These are phyloP conservation scores for Ailurus styani DNA, from an alignment of 2,113 vertebrate genomes.

Conservation along the genomic window DNA sequence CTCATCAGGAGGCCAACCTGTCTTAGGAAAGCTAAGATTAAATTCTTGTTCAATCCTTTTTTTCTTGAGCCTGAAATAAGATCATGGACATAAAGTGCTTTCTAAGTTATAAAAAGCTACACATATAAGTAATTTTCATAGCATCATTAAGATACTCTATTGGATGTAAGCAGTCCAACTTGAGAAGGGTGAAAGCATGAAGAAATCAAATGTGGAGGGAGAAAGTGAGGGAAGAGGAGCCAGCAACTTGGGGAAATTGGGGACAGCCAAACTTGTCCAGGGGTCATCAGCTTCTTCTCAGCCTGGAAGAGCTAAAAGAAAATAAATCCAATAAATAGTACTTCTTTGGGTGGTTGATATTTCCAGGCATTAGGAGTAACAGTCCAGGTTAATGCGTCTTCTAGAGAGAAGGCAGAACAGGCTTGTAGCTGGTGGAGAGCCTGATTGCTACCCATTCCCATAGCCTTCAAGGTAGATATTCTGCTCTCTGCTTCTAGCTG, in stretches of 20 bases:
- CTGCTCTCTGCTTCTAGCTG: not conserved
- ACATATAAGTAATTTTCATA: not conserved
- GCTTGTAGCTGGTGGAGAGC: not conserved
- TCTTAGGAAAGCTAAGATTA: not conserved
- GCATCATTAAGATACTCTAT: not conserved
- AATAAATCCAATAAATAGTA: not conserved
- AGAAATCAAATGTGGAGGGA: not conserved
- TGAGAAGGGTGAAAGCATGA: not conserved
- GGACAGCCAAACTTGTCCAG: not conserved
- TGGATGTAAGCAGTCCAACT: not conserved
- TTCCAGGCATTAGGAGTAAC: not conserved
- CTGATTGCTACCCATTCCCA: not conserved
- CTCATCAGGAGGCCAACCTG: not conserved
- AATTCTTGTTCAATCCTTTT: not conserved
- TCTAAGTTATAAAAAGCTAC: not conserved
- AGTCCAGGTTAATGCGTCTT: not conserved
- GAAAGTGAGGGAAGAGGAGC: not conserved
- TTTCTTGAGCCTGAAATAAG: not conserved
- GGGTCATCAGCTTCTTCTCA: constrained; percentile 25
- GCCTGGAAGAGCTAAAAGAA: not conserved
- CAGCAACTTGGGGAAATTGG: not conserved
- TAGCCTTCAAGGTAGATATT: not conserved
- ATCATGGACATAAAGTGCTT: not conserved
- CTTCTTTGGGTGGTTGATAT: not conserved
- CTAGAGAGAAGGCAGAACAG: not conserved